phyloP scores from a whole-genome alignment of 2,113 vertebrate genomes.

The Aythya baeri region DNA sequence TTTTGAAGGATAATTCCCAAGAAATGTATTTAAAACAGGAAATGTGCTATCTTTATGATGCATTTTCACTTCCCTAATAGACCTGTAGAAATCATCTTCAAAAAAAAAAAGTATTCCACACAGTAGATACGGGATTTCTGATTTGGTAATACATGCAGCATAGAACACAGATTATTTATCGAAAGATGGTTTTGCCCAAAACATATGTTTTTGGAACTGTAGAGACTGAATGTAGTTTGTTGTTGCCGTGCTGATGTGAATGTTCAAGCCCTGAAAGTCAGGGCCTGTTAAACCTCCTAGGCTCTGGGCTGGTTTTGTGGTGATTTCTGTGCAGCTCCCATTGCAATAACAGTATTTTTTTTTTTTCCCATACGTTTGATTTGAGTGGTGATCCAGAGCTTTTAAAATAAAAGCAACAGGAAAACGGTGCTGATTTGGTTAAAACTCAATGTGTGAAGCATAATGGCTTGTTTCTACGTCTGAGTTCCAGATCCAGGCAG shows the following conservation, averaged over 20 bases:
- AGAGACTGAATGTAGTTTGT: not conserved
- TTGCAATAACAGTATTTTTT: not conserved
- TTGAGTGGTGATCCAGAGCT: not conserved
- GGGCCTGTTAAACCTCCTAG: not conserved
- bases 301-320: not conserved
- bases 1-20: not conserved
- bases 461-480: not conserved
- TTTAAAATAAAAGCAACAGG: not conserved
- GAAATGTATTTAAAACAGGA: not conserved
- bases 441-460: not conserved
- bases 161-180: not conserved
- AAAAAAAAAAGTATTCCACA: accelerated
- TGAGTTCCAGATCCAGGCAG: no score
- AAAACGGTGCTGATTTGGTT: not conserved
- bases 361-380: not conserved
- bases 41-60: not conserved
- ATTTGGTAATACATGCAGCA: not conserved
- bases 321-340: not conserved
- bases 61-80: not conserved
- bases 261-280: not conserved
- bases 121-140: not conserved
- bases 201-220: not conserved
- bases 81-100: not conserved
- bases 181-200: not conserved
- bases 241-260: not conserved